Conservation (phyloP, 1,140 invertebrate genomes). For the Coenobita brevimanus region DNA sequence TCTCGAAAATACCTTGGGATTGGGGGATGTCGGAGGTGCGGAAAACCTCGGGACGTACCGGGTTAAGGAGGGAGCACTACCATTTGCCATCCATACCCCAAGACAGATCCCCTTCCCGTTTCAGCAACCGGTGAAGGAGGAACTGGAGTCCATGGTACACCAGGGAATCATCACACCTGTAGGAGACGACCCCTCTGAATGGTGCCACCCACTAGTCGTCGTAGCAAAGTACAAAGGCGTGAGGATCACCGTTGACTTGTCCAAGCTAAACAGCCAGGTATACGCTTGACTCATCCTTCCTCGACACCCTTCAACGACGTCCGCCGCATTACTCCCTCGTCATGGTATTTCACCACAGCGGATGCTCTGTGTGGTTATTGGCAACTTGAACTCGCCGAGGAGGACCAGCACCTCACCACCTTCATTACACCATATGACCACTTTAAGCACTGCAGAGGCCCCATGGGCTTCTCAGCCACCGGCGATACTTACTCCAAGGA, state of each 20-base stretch:
- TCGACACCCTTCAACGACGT: background rate
- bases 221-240: conserved; percentile 3
- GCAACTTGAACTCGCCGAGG: too few species aligned
- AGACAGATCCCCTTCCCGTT: background rate
- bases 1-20: too few species aligned
- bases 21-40: too few species aligned
- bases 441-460: too few species aligned
- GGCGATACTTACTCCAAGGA: background rate
- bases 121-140: background rate
- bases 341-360: conserved; percentile 10
- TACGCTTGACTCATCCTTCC: background rate
- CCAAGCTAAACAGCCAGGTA: background rate
- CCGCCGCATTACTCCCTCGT: too few species aligned
- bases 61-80: too few species aligned
- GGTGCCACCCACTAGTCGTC: background rate
- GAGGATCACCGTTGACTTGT: background rate
- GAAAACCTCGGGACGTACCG: too few species aligned
- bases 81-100: background rate
- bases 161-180: too few species aligned
- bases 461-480: too few species aligned
- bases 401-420: too few species aligned
- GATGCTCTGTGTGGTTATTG: background rate
- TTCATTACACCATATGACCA: too few species aligned
- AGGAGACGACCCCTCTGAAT: too few species aligned
- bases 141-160: background rate